These are phyloP conservation scores for Catocala fraxini DNA, from an alignment of 2,888 invertebrate genomes.

Conservation along the genomic window DNA sequence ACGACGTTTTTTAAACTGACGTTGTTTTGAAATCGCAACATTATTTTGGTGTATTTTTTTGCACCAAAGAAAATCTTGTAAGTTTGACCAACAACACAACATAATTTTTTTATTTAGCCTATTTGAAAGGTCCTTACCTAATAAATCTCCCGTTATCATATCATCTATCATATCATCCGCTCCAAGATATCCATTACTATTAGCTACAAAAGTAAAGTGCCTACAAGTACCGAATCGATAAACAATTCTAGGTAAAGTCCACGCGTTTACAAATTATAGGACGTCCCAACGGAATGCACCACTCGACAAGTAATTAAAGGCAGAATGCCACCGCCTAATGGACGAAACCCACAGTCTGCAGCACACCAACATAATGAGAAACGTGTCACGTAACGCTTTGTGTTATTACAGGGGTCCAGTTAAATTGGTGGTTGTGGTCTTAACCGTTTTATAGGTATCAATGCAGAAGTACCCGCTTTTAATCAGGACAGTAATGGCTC, in stretches of 20 bases:
- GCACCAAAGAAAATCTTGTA: too few relatives aligned
- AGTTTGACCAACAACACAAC: too few relatives aligned
- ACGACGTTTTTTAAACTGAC: too few relatives aligned
- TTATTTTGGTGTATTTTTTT: too few relatives aligned
- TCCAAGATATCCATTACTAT: too few relatives aligned
- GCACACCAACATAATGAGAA: constrained; percentile 13
- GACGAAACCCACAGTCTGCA: constrained; percentile 27
- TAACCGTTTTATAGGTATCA: constrained; percentile 25
- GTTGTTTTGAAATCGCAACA: too few relatives aligned
- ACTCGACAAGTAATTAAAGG: constrained; percentile 47
- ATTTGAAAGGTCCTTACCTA: too few relatives aligned
- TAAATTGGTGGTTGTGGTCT: constrained; percentile 2
- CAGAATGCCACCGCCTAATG: constrained; percentile 45
- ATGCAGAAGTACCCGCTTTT: constrained; percentile 24
- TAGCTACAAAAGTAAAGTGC: too few relatives aligned
- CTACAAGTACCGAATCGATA: constrained; percentile 10
- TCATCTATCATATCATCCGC: too few relatives aligned
- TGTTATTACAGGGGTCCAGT: constrained; percentile 12
- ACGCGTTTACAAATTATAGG: constrained; percentile 34
- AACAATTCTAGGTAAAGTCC: constrained; percentile 7
- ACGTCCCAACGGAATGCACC: constrained; percentile 44
- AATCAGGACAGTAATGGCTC: constrained; percentile 25
- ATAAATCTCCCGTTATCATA: too few relatives aligned
- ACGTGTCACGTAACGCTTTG: background rate
- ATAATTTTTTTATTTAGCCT: too few relatives aligned